Base-by-base conservation (phyloP, 2,113 vertebrate genomes). In the Hemichromis elongatus region DNA sequence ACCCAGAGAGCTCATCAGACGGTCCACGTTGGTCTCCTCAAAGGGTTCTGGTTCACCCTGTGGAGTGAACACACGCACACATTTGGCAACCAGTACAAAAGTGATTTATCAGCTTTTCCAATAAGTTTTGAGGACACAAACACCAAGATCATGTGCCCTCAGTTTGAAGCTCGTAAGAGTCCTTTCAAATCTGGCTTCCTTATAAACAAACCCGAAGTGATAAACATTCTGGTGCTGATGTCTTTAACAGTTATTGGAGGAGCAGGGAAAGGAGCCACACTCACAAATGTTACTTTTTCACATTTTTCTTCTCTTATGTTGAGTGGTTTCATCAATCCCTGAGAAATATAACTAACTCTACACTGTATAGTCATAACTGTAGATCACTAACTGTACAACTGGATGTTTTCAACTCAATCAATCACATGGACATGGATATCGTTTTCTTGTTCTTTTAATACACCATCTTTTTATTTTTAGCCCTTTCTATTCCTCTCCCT, bases 21-120 rank as follows among this genome's bases (percentile, higher is more conserved):
- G 96, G 94, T 99, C 99, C 8, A 99, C 91, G 52, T 99, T 98
- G 33, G 99, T 99, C 93, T 99, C 99, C 92, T 98, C 98, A 84
- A 99, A 98, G 5, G 98, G 97, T 84, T 99, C 99, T 0, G 97
- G 97, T 91, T 99, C 99, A 0, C 96, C 99, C 99, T 99, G 96
- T 2, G 19, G 63, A 70, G 13, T 42, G 11, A 61, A 21, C 40
- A 54, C 52, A 86, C 56, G 82, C 50, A 82, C 40, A 18, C 50
- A 35, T 6, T 57, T n/a, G 57, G 70, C 45, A 28, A 79, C 9
- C 21, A 16, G 13, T 35, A 24, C 11, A 50, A 35, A 13, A 52
- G 19, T 0, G 19, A 6, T 75, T 50, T 19, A 30, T 75, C 42
- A 75, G 26, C 42, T 50, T 75, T 50, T 50, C 42, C 68, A 75